Conservation (phyloP, 2,113 vertebrate species). For the Eleginops maclovinus region DNA sequence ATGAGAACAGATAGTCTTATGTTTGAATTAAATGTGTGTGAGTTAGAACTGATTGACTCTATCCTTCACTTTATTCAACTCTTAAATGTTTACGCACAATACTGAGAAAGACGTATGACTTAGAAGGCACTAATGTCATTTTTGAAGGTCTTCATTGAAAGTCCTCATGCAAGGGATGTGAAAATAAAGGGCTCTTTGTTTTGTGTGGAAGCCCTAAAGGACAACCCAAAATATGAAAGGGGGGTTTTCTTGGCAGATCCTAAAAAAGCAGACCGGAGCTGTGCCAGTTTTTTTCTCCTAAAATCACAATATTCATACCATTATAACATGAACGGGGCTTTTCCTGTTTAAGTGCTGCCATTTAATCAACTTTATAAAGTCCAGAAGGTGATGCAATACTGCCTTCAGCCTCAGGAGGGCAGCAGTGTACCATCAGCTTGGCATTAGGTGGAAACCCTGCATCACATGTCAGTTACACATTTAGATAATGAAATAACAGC, state of each 20-base stretch:
- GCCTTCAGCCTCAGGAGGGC: constrained; percentile 33
- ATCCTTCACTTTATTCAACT: neutral
- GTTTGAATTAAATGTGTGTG: neutral
- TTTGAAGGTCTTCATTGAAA: neutral
- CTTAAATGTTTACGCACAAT: neutral
- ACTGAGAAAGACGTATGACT: neutral
- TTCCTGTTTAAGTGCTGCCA: neutral
- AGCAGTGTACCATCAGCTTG: neutral
- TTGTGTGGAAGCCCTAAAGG: neutral
- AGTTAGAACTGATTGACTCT: neutral
- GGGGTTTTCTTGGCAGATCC: constrained; percentile 4
- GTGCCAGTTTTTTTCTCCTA: neutral
- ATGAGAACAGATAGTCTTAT: neutral
- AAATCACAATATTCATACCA: neutral
- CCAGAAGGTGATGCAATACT: neutral
- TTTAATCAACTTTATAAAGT: neutral
- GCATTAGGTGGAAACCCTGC: neutral
- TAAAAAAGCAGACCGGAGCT: neutral
- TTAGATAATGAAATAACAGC: neutral
- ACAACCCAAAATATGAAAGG: neutral
- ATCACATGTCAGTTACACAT: neutral
- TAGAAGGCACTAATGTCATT: neutral
- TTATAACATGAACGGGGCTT: neutral
- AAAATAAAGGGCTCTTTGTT: constrained; percentile 32
- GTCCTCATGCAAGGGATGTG: neutral